Conservation (phyloP, 2,888 invertebrate species). For the Pachycephus smyrnensis region DNA sequence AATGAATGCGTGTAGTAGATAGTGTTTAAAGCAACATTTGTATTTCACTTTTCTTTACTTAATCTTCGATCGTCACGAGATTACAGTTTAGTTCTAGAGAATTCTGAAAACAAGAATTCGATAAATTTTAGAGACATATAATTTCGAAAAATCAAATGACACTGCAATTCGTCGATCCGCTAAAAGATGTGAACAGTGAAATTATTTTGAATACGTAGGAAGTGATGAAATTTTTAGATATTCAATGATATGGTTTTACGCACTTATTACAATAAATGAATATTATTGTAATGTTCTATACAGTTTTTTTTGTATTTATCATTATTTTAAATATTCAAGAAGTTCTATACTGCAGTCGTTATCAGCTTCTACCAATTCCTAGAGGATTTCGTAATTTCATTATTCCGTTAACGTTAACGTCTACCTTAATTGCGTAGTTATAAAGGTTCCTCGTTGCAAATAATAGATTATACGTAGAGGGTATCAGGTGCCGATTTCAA, state of each 20-base stretch:
- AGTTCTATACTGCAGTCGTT: neutral
- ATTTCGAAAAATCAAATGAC: too few species aligned
- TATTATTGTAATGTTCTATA: neutral
- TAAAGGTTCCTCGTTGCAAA: slow-evolving; percentile 48
- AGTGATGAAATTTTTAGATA: neutral
- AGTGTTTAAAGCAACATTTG: neutral
- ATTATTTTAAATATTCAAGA: neutral
- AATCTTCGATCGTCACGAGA: neutral
- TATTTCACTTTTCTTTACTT: too few species aligned
- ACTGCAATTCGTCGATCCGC: too few species aligned
- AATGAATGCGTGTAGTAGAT: neutral
- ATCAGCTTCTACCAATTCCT: neutral
- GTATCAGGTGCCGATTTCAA: slow-evolving; percentile 58
- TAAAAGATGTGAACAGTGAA: neutral
- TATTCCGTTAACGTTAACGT: slow-evolving; percentile 28
- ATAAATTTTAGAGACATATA: too few species aligned
- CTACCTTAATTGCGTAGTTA: slow-evolving; percentile 22
- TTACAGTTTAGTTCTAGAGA: neutral
- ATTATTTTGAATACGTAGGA: neutral
- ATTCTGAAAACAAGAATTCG: neutral
- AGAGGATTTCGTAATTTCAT: slow-evolving; percentile 8
- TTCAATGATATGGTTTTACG: neutral
- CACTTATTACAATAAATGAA: neutral
- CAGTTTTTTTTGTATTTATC: neutral
- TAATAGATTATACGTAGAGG: slow-evolving; percentile 53